Conservation (phyloP, 2,113 vertebrate species). For the Urocynchramus pylzowi region DNA sequence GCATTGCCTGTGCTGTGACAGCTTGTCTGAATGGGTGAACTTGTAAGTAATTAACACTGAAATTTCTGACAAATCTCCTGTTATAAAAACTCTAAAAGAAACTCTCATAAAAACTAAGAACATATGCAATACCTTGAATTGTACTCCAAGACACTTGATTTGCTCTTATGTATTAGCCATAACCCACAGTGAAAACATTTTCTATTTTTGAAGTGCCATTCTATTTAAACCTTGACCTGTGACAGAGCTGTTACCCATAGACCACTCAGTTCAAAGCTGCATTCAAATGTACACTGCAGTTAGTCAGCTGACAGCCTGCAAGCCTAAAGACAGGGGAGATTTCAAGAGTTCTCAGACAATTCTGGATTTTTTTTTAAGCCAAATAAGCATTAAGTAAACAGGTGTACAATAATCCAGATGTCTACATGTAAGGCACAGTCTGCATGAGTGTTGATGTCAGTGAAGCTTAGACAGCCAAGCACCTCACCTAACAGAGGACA, state of each 20-base stretch:
- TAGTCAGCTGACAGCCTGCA: background rate
- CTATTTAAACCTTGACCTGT: background rate
- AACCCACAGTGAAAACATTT: background rate
- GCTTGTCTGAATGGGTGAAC: background rate
- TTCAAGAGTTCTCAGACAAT: background rate
- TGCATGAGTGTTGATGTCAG: background rate
- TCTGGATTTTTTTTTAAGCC: background rate
- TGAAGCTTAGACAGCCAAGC: background rate
- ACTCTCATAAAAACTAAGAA: background rate
- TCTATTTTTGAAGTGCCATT: background rate
- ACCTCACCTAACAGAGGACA: accelerated
- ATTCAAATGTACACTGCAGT: background rate
- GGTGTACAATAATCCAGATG: background rate
- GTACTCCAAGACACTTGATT: background rate
- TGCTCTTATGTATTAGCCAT: background rate
- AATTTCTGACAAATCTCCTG: background rate
- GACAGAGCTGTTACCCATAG: accelerated
- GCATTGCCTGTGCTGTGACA: background rate
- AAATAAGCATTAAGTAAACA: background rate
- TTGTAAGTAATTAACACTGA: background rate
- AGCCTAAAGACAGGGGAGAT: background rate
- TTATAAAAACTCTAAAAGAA: background rate
- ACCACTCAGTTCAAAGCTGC: background rate
- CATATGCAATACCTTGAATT: background rate
- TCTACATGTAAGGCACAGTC: background rate